Conservation (phyloP, 2,797 vertebrate species). For the Rhinogobio ventralis region DNA sequence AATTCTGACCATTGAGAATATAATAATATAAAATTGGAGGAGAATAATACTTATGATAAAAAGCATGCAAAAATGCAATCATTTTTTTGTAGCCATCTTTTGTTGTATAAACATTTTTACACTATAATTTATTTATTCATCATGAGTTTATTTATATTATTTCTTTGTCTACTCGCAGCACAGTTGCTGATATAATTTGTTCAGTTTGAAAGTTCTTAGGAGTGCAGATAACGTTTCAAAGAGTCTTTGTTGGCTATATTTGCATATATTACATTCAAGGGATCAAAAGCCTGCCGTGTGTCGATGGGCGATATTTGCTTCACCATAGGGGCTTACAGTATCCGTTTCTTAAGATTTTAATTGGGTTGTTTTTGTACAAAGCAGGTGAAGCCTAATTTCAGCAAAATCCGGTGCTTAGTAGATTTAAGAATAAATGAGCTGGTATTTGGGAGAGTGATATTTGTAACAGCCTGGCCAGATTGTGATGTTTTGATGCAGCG, state of each 20-base stretch:
- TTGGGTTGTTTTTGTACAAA: slow-evolving; percentile 69
- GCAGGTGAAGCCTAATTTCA: slow-evolving; percentile 58
- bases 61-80: neutral
- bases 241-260: slow-evolving; percentile 60
- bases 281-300: slow-evolving; percentile 41
- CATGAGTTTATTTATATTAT: neutral
- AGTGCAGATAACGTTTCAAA: slow-evolving; percentile 63
- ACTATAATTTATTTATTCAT: neutral
- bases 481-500: neutral
- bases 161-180: neutral
- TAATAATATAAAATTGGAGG: neutral
- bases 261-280: slow-evolving; percentile 65
- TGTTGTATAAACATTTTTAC: neutral
- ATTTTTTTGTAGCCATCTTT: neutral
- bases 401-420: slow-evolving; percentile 66
- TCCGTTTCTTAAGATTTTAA: slow-evolving; percentile 66
- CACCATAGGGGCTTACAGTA: slow-evolving; percentile 13
- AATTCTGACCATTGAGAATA: neutral
- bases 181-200: neutral
- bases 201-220: slow-evolving; percentile 55
- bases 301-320: slow-evolving; percentile 36
- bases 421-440: slow-evolving; percentile 67
- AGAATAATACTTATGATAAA: neutral
- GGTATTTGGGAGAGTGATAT: slow-evolving; percentile 56
- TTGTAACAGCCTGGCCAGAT: slow-evolving; percentile 27